Base-by-base conservation (phyloP, 1,140 invertebrate species). In the Homalodisca vitripennis region DNA sequence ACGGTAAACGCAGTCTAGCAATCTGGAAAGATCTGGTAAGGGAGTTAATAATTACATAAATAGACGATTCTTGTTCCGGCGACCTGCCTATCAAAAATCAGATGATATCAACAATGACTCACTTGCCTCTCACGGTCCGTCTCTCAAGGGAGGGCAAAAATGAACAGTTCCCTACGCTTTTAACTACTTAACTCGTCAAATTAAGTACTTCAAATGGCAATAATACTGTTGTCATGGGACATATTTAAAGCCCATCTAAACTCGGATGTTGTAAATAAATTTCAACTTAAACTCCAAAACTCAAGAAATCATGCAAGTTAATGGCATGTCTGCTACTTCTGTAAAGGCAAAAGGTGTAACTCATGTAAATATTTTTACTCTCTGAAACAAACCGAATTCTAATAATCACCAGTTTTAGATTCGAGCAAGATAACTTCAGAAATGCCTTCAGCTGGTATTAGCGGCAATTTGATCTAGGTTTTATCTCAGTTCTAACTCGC, bases 241-340 rank as follows among this genome's bases (percentile, higher is more conserved):
- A 12, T n/a, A 22, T 53, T 24, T 6, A 53, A 3, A 53, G 48
- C 20, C 10, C 48, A 3, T 53, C 48, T 22, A 53, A 53, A 53
- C 22, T 12, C 22, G 12, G 48, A 53, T 53, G 48, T 53, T 53
- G 48, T 53, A 53, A 53, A 53, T 53, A 53, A 53, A 53, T 53
- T 53, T 6, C 48, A 53, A 24, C 48, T 53, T n/a, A 53, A 53
- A 14, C 48, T 53, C 6, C 6, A 24, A 53, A 3, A 53, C 22
- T 14, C 48, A 3, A 53, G 10, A 53, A 14, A 53, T 20, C 12
- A n/a, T 6, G 3, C 48, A 53, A n/a, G 48, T 53, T 6, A 53
- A 53, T 12, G 48, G 48, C 20, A 53, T 53, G 6, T 53, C 48
- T 24, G 48, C 48, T n/a, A 53, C 48, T 14, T 20, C 48, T 53